Base-by-base conservation (phyloP, 2,797 vertebrate species). In the Dendrocincla tyrannina region DNA sequence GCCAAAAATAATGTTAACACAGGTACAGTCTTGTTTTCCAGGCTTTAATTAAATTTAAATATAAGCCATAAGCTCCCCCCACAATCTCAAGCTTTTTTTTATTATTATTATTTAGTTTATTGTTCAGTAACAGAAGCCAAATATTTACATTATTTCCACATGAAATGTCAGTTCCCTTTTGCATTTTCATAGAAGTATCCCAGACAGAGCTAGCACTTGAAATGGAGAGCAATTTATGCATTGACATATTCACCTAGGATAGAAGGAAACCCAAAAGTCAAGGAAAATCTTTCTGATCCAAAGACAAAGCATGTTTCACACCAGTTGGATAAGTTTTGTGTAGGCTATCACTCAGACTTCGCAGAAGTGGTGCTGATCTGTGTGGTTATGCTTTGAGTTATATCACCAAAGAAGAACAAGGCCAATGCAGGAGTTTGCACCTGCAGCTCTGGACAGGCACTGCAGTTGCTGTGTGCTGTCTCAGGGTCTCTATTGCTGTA, bases 281-380 rank as follows among this genome's bases (percentile, higher is more conserved):
- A 49, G 1, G 2, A 20, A 72, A 76, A 86, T 13, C 15, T 27
- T 76, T 62, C n/a, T 73, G 11, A 52, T 69, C 58, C 18, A 69
- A 59, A 58, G 17, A 37, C 0, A 3, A 79, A 6, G 9, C 18
- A 50, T 24, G 11, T 69, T 94, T 87, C 59, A 58, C 39, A 73
- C 5, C 13, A 32, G 12, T 11, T 58, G 19, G 24, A 56, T 79
- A 41, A 17, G 22, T 87, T 66, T 68, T 50, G 5, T 5, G 4
- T 44, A 12, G 18, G 22, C 63, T 81, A 25, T 62, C 53, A 32
- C 6, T 8, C 16, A 35, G 42, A 12, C 35, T 82, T 60, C 24
- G 1, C 1, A 7, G 30, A 14, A 55, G 12, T 37, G 46, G 15
- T 1, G 3, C 24, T 82, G 70, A 6, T 28, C 55, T 1, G 0